Base-by-base conservation (phyloP, 2,888 invertebrate species). In the Liopterus haemorrhoidalis region DNA sequence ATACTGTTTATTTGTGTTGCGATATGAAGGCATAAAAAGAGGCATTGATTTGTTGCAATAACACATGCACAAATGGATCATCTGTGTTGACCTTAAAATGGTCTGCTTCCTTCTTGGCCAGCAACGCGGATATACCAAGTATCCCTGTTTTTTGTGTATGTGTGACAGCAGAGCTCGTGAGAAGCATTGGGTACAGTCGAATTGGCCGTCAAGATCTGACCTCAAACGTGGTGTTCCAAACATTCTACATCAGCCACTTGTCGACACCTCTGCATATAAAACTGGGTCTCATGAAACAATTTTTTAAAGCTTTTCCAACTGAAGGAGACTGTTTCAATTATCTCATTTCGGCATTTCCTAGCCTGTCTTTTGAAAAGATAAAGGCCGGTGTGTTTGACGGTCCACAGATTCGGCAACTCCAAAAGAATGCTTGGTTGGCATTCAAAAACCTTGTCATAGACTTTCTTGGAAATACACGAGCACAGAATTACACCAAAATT, bases 211-310 rank as follows among this genome's bases (percentile, higher is more conserved):
- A 42, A 43, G 46, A 47, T 27, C 9, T 16, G 24, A 18, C 9
- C 20, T 49, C 9, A 47, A 21, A 30, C 21, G 30, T 21, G 52
- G 48, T 30, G 43, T 12, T 28, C 20, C 35, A 20, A 55, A 53
- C 38, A 42, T 55, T 12, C 38, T 49, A 18, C 30, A 40, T 8
- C 21, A 43, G 22, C 43, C 52, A 12, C 33, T 53, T n/a, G 38
- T 55, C 24, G 41, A 36, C 56, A 32, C 53, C 56, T 24, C 41
- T 55, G 12, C 56, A 57, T 39, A 57, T 57, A 12, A 57, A 56
- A 35, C 41, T 55, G n/a, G 56, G 55, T 2, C 21, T 54, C 16
- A 49, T 56, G 32, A 58, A 59, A 49, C 50, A 58, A 41, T 56
- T 56, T 48, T 52, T 56, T 1, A 57, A 55, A 43, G 45, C 52